These are phyloP conservation scores for Euplexia lucipara DNA, from an alignment of 2,888 invertebrate genomes.

Conservation along the genomic window DNA sequence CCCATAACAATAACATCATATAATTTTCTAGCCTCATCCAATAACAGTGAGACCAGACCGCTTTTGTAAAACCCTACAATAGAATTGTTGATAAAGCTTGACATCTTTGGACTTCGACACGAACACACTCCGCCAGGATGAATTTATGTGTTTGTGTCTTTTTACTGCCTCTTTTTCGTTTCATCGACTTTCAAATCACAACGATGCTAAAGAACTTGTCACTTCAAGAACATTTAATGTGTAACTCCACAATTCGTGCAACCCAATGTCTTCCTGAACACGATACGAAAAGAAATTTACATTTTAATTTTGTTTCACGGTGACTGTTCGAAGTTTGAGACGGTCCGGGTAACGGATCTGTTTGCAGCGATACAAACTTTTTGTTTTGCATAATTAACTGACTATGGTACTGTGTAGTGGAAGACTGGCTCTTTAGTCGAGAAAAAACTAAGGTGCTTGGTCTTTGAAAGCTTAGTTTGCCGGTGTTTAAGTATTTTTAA, in stretches of 20 bases:
- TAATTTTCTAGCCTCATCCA: too few species aligned
- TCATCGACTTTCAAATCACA: too few species aligned
- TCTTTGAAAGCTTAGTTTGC: background rate
- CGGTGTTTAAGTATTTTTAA: constrained; percentile 12
- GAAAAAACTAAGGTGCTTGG: background rate
- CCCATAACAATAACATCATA: too few species aligned
- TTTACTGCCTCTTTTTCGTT: too few species aligned
- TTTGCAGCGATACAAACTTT: constrained; percentile 65
- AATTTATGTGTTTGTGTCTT: too few species aligned
- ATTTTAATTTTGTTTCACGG: constrained; percentile 80
- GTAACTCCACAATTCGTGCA: constrained; percentile 46
- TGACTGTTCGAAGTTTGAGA: constrained; percentile 63
- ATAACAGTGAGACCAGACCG: too few species aligned
- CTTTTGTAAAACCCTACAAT: too few species aligned
- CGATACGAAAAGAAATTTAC: constrained; percentile 76
- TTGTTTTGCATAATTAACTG: constrained; percentile 64
- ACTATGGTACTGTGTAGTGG: constrained; percentile 27
- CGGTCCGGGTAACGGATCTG: constrained; percentile 62
- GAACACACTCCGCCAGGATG: too few species aligned
- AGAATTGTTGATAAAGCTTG: too few species aligned
- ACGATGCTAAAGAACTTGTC: too few species aligned
- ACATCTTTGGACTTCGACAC: too few species aligned
- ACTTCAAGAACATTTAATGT: background rate
- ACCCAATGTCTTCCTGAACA: constrained; percentile 48
- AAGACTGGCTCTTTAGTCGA: constrained; percentile 26